Evolutionary conservation across 2,888 invertebrate species (phyloP).

Genomic region (Hirtodrosophila duncani): DNA sequence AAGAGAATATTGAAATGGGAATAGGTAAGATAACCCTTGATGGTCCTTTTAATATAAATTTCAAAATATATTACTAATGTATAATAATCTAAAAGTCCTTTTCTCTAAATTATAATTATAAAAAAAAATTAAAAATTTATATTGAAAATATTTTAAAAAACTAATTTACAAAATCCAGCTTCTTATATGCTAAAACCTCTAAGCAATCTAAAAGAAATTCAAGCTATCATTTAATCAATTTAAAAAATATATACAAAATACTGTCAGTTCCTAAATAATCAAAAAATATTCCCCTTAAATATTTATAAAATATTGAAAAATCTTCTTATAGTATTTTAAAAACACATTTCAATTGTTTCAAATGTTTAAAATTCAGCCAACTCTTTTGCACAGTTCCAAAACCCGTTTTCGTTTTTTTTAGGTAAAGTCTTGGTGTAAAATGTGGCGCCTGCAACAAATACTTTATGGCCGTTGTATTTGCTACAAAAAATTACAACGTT

Average conservation of each 20-base stretch:
- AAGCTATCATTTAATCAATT: neutral
- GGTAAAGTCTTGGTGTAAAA: neutral
- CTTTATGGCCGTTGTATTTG: neutral
- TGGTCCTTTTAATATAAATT: no score
- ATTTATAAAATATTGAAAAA: neutral
- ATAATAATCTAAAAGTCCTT: neutral
- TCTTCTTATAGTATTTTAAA: neutral
- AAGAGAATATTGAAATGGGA: no score
- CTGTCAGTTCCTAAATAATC: no score
- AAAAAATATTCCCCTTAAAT: no score
- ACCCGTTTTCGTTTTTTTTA: neutral
- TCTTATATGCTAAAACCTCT: neutral
- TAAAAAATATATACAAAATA: neutral
- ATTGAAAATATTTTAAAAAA: neutral
- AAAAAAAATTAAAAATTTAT: neutral
- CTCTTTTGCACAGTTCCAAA: no score
- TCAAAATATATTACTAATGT: neutral
- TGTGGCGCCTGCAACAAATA: neutral
- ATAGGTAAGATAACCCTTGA: no score
- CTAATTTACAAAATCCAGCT: neutral
- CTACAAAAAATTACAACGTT: slow-evolving; percentile 6
- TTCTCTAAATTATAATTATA: neutral
- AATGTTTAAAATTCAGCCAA: no score
- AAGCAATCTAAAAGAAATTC: neutral
- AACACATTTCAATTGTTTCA: no score